Percentiles rank a stretch among this genome's conserved stretches.
Conservation (phyloP, 2,888 invertebrate species). For the Bellardia pandia region DNA sequence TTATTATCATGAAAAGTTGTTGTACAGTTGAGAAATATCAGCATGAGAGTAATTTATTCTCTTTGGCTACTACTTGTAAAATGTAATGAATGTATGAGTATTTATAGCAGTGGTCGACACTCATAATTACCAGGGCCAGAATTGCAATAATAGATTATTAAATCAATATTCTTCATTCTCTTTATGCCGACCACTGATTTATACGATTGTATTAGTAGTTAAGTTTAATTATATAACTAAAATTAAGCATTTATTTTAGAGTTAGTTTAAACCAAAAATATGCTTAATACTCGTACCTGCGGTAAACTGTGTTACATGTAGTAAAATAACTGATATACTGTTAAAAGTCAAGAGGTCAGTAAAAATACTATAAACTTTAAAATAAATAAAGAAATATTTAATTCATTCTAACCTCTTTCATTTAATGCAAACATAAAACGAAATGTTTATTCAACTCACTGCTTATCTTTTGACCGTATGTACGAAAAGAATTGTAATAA, state of each 20-base stretch:
- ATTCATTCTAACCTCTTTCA: slow-evolving; percentile 6
- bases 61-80: neutral
- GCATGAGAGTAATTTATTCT: neutral
- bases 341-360: neutral
- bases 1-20: neutral
- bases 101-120: neutral
- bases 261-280: too few species aligned
- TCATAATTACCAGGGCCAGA: neutral
- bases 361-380: neutral
- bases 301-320: too few species aligned
- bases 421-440: neutral
- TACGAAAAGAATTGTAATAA: slow-evolving; percentile 18
- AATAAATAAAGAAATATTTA: neutral
- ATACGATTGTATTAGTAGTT: too few species aligned
- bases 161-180: too few species aligned
- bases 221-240: too few species aligned
- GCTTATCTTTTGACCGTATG: slow-evolving; percentile 14
- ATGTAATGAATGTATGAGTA: neutral
- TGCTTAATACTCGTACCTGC: too few species aligned
- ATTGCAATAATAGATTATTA: too few species aligned
- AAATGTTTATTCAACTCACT: neutral
- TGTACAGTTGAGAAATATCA: neutral
- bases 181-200: too few species aligned
- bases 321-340: neutral
- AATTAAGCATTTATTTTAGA: too few species aligned